Evolutionary conservation across 1,140 invertebrate species (phyloP).

Genomic region (Leptonema lineaticorne): DNA sequence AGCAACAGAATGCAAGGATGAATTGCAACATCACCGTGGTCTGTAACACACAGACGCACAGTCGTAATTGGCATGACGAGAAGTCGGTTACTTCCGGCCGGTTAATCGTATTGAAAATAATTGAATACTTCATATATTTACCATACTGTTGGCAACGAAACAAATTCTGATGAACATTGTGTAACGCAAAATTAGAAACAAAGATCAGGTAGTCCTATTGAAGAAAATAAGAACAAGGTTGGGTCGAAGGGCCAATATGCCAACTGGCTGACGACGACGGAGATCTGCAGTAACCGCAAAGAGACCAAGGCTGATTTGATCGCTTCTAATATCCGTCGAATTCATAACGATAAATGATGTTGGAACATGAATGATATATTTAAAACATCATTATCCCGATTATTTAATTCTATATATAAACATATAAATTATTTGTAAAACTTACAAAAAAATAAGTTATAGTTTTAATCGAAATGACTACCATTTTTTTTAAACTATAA

Average conservation of each 20-base stretch:
- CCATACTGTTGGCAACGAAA: background rate
- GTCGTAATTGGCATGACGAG: too few relatives aligned
- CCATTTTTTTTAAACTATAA: too few relatives aligned
- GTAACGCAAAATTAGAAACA: background rate
- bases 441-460: too few relatives aligned
- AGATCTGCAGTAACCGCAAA: background rate
- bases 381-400: too few relatives aligned
- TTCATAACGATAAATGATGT: too few relatives aligned
- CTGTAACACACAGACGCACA: background rate
- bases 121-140: background rate
- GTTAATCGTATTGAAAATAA: too few relatives aligned
- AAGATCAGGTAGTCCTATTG: background rate
- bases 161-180: background rate
- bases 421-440: too few relatives aligned
- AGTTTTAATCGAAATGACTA: too few relatives aligned
- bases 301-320: background rate
- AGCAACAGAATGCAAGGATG: background rate
- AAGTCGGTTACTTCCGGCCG: background rate
- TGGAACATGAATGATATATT: too few relatives aligned
- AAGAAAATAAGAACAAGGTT: conserved; percentile 19
- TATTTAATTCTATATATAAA: too few relatives aligned
- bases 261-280: background rate
- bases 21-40: background rate
- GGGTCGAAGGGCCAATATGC: conserved; percentile 11
- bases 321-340: background rate